Base-by-base conservation (phyloP, 2,888 invertebrate species). In the Helleia helle region DNA sequence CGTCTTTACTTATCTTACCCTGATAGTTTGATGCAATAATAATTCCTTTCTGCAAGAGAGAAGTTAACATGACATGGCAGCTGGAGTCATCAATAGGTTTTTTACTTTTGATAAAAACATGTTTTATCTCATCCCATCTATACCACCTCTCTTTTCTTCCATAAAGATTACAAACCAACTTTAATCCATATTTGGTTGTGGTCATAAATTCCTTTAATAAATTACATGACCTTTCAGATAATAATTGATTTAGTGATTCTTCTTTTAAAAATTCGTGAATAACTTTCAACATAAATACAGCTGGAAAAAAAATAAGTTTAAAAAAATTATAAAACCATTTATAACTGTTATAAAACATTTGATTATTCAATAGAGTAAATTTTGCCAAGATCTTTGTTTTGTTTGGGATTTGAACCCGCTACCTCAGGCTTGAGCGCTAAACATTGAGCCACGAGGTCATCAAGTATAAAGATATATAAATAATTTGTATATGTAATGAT, bases 111-210 rank as follows among this genome's bases (percentile, higher is more conserved):
- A 12, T 52, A 30, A 52, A 50, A 4, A 74, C 71, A 12, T 58
- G 47, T 9, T 47, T 40, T 1, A 75, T 47, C 26, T 66, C 52
- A 0, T 65, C 56, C 3, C 42, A 42, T 27, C 58, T 61, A 42
- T 68, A 74, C 84, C 85, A 86, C 6, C 58, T 54, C 0, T 59
- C 56, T 41, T 69, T 64, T 4, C 70, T 56, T 83, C 85, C 83
- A 47, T 67, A 83, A 26, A 85, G 46, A 2, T 80, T 55, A 50
- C 80, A 80, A 1, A 80, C 60, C 1, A 81, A 43, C 36, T 55
- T 59, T 54, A 71, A 59, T 0, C 71, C 71, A 0, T 68, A 68
- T 28, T 71, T 68, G 1, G 46, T 39, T 0, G 71, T 36, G 8
- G 48, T 36, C 42, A 66, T 46, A 34, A 59, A 64, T 9, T 55